These are phyloP conservation scores for Tupaia tana DNA, from an alignment of 2,113 vertebrate species.

Conservation along the genomic window DNA sequence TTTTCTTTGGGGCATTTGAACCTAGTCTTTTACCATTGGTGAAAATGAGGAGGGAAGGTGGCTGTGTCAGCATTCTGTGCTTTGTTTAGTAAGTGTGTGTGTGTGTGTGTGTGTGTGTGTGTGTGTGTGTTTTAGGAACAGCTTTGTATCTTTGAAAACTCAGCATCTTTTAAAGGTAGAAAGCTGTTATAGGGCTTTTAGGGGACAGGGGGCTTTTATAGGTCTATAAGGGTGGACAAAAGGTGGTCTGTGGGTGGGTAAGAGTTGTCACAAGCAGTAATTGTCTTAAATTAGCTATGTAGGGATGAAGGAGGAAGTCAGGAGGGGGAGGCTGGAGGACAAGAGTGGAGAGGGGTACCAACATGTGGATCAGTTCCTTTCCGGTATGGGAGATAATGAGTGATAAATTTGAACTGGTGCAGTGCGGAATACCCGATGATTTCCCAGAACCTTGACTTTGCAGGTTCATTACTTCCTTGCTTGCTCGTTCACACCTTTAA, in stretches of 20 bases:
- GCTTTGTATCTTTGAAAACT: slow-evolving; percentile 52
- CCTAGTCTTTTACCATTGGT: slow-evolving; percentile 26
- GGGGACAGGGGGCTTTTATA: too few relatives aligned
- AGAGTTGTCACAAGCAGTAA: slow-evolving; percentile 79
- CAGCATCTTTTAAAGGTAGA: slow-evolving; percentile 65
- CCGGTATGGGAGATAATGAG: slow-evolving; percentile 76
- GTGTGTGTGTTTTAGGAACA: slow-evolving; percentile 25
- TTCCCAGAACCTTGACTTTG: slow-evolving; percentile 86
- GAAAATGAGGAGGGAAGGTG: slow-evolving; percentile 3
- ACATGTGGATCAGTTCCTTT: slow-evolving; percentile 68
- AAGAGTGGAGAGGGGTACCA: slow-evolving; percentile 69
- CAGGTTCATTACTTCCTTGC: slow-evolving; percentile 83
- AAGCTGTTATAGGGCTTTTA: slow-evolving; percentile 78
- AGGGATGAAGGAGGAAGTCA: slow-evolving; percentile 67
- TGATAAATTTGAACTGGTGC: slow-evolving; percentile 84
- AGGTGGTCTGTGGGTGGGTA: slow-evolving; percentile 26
- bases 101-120: background rate
- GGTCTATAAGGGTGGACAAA: slow-evolving; percentile 29
- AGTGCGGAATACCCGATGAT: slow-evolving; percentile 82
- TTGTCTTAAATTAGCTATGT: slow-evolving; percentile 82
- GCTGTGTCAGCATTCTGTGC: background rate
- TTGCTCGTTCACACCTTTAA: slow-evolving; percentile 87
- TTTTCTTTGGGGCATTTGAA: slow-evolving; percentile 52
- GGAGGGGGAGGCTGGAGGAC: slow-evolving; percentile 66
- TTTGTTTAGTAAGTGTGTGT: slow-evolving; percentile 2